A percentile compares a stretch with the other conserved stretches of the same genome.
phyloP scores from a whole-genome alignment of 1,140 invertebrate genomes.

The Elymnias hypermnestra region DNA sequence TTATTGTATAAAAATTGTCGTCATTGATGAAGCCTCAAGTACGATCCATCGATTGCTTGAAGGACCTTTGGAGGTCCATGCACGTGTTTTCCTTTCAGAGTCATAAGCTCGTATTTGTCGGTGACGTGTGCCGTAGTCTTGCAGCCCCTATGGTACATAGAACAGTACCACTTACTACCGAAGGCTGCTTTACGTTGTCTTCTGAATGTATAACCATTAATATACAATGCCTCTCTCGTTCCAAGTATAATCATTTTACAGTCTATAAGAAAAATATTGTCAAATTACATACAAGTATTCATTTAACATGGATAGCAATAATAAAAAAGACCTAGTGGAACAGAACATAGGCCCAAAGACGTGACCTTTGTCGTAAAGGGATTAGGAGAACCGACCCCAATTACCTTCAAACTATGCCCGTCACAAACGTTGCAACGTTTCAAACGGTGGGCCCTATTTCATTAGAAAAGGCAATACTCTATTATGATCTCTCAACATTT shows the following conservation, averaged over 20 bases:
- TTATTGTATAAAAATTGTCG: too few species aligned
- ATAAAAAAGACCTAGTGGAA: too few species aligned
- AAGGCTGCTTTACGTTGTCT: background rate
- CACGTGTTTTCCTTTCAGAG: constrained; percentile 13
- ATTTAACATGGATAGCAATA: too few species aligned
- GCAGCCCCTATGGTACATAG: constrained; percentile 15
- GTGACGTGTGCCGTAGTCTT: constrained; percentile 7
- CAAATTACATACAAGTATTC: too few species aligned
- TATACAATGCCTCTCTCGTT: constrained; percentile 2
- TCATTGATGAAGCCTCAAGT: constrained; percentile 5
- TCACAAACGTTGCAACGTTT: too few species aligned
- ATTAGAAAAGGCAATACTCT: too few species aligned
- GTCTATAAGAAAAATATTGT: constrained; percentile 7
- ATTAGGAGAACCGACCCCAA: too few species aligned
- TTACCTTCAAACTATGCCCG: too few species aligned
- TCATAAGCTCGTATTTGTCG: constrained; percentile 1
- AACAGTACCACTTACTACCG: constrained; percentile 11
- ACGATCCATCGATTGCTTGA: constrained; percentile 12
- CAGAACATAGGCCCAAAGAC: too few species aligned
- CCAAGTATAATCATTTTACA: constrained; percentile 14
- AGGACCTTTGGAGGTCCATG: constrained; percentile 15
- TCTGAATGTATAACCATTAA: constrained; percentile 11
- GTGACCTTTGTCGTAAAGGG: too few species aligned
- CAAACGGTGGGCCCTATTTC: too few species aligned
- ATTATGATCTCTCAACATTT: too few species aligned